These are phyloP conservation scores for Acrobasis suavella DNA, from an alignment of 2,888 invertebrate genomes.

Conservation along the genomic window DNA sequence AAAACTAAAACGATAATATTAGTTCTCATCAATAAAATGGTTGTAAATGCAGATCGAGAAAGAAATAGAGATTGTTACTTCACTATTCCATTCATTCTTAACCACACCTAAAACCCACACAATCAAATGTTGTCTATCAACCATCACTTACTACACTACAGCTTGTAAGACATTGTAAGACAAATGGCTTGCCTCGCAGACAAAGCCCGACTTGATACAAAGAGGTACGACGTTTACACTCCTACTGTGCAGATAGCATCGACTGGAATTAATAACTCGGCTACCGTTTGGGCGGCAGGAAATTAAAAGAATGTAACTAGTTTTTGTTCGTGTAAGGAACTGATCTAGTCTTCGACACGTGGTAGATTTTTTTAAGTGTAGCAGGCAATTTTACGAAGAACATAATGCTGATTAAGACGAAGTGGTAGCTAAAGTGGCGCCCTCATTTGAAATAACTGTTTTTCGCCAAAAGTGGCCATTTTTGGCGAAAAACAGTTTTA, in stretches of 20 bases:
- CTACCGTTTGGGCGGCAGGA: conserved; percentile 30
- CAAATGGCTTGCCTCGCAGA: conserved; percentile 43
- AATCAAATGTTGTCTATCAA: conserved; percentile 18
- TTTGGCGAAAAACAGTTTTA: too few relatives aligned
- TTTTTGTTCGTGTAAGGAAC: too few relatives aligned
- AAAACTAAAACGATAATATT: too few relatives aligned
- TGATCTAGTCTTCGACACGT: too few relatives aligned
- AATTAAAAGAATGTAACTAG: conserved; percentile 29
- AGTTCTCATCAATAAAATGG: too few relatives aligned
- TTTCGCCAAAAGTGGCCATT: too few relatives aligned
- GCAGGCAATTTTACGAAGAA: too few relatives aligned
- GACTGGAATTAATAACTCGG: conserved; percentile 48
- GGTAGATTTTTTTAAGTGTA: too few relatives aligned
- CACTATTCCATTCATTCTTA: neutral
- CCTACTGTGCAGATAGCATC: conserved; percentile 53
- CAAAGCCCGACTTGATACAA: conserved; percentile 42
- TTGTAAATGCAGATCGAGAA: neutral
- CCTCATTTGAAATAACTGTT: too few relatives aligned
- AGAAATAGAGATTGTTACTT: neutral
- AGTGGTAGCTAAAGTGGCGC: too few relatives aligned
- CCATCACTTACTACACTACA: conserved; percentile 4
- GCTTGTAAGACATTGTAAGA: conserved; percentile 29
- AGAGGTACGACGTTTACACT: conserved; percentile 31
- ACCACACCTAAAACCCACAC: conserved; percentile 5
- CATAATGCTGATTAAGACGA: too few relatives aligned